Evolutionary conservation across 1,140 invertebrate genomes (phyloP), one percentile per base, ranked within the genome.

Genomic region (Cydia amplana): DNA sequence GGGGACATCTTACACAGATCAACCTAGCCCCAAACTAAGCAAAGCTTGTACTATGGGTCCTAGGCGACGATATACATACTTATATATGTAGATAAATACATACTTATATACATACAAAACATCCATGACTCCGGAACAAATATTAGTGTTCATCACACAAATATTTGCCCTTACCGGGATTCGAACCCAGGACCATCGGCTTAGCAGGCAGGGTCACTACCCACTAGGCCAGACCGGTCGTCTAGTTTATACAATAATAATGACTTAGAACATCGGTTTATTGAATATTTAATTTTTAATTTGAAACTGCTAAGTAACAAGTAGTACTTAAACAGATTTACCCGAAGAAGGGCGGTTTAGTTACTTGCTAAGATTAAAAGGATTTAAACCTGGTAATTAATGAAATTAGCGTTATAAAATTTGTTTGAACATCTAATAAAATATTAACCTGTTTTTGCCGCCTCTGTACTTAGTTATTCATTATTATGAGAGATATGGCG

Each of bases 291-390:
- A 83, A 84, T 83, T 80, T 84, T 83, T 78, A 75, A 79, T 74
- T 80, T 78, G 76, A 85, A 83, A 82, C 88, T 89, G 86, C 88
- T 84, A 85, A 89, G 87, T 81, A 87, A 82, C 88, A 88, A 91
- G 86, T 87, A 87, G 85, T 85, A n/a, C n/a, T n/a, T n/a, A 90
- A 90, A 89, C 89, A 84, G 49, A 51, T 51, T 51, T 51, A 51
- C n/a, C 82, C 89, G 87, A 89, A 89, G 87, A 86, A 86, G 87
- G 84, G 80, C 81, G 83, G 77, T 82, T 75, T 79, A 79, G 81
- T 81, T 85, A 83, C 84, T 85, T 83, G 79, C 77, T 74, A 77
- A 87, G 88, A 90, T 90, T 84, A 90, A 91, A 90, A 82, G 79
- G 80, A 51, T 51, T 14, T 6, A 18, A 51, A 51, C 49, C 49